phyloP scores from a whole-genome alignment of 2,113 vertebrate species.

The Apaloderma vittatum region DNA sequence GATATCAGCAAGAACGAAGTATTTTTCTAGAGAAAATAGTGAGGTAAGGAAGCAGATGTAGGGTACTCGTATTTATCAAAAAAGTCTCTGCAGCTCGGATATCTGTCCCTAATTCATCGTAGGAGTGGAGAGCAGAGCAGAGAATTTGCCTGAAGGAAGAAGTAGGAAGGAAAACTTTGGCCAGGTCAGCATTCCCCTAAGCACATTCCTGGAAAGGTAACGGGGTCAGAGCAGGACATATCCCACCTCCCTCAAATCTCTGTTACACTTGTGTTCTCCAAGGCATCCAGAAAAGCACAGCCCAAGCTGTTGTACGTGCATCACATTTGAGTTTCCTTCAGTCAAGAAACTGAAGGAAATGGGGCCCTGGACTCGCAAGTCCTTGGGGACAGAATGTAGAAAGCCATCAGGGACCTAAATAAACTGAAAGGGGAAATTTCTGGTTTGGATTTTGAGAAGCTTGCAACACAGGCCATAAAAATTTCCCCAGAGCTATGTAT shows the following conservation, averaged over 20 bases:
- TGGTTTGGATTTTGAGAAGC: conserved; percentile 54
- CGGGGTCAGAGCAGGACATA: background rate
- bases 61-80: background rate
- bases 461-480: conserved; percentile 60
- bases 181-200: background rate
- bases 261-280: background rate
- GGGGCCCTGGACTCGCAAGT: background rate
- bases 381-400: background rate
- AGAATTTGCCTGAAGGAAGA: background rate
- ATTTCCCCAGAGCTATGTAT: conserved; percentile 30
- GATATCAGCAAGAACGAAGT: background rate
- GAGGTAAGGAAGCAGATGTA: background rate
- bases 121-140: background rate
- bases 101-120: background rate
- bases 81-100: background rate
- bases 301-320: background rate
- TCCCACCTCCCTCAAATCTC: background rate
- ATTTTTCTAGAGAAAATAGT: background rate
- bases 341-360: background rate
- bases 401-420: background rate
- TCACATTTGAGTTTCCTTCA: background rate
- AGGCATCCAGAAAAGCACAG: background rate
- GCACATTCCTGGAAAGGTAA: background rate
- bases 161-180: background rate
- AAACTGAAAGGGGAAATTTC: background rate